phyloP scores from a whole-genome alignment of 2,113 vertebrate species.

The Dipodomys merriami region DNA sequence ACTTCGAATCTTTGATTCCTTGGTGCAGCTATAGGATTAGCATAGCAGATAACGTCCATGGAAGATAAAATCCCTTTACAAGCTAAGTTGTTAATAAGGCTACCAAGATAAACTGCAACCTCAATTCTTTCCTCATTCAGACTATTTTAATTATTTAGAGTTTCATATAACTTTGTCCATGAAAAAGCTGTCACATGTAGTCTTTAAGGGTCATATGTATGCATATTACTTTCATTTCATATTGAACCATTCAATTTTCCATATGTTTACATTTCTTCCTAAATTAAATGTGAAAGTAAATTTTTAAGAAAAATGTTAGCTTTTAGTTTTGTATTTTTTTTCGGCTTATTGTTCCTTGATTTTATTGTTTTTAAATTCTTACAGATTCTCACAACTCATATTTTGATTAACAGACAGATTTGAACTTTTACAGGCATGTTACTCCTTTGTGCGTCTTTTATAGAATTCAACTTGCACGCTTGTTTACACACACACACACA shows the following conservation, averaged over 20 bases:
- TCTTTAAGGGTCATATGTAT: neutral
- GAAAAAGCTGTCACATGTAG: neutral
- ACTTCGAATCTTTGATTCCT: constrained; percentile 1
- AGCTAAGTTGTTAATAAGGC: neutral
- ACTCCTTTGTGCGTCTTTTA: neutral
- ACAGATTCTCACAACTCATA: neutral
- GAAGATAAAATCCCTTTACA: neutral
- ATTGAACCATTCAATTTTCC: neutral
- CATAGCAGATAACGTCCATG: neutral
- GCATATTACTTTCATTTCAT: constrained; percentile 20
- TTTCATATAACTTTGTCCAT: neutral
- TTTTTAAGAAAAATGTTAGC: neutral
- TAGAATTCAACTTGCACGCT: neutral
- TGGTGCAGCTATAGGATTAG: neutral
- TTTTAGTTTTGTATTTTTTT: constrained; percentile 10
- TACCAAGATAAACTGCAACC: constrained; percentile 2
- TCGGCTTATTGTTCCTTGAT: neutral
- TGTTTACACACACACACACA: neutral
- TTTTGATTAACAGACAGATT: neutral
- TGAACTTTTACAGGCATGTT: neutral
- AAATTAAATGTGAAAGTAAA: constrained; percentile 19
- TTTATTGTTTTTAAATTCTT: neutral
- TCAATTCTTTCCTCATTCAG: neutral
- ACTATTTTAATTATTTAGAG: constrained; percentile 50
- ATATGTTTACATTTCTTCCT: constrained; percentile 19